Percentiles rank a stretch among this genome's conserved stretches.
phyloP scores from a whole-genome alignment of 2,888 invertebrate species.

The Anagyrus pseudococci region DNA sequence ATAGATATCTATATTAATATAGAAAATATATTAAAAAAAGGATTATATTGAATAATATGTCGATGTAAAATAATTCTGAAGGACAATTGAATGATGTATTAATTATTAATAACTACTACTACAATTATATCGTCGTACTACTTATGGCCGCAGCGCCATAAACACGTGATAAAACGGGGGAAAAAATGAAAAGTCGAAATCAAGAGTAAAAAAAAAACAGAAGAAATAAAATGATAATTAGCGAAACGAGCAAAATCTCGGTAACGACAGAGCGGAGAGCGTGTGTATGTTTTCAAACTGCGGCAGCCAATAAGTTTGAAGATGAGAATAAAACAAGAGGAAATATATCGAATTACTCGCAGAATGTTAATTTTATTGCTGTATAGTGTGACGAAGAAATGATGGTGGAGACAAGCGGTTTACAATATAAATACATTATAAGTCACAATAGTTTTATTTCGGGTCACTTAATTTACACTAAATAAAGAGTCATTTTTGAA shows the following conservation, averaged over 20 bases:
- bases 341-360: slow-evolving; percentile 24
- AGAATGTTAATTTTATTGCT: slow-evolving; percentile 36
- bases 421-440: slow-evolving; percentile 25
- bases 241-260: too few relatives aligned
- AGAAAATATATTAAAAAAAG: slow-evolving; percentile 58
- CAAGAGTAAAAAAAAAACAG: slow-evolving; percentile 27
- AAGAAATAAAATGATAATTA: too few relatives aligned
- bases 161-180: slow-evolving; percentile 35
- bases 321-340: slow-evolving; percentile 1
- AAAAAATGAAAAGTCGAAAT: slow-evolving; percentile 14
- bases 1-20: slow-evolving; percentile 60
- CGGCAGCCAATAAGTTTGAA: slow-evolving; percentile 33
- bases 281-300: slow-evolving; percentile 30
- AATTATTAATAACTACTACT: slow-evolving; percentile 35
- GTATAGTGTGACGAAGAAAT: slow-evolving; percentile 31
- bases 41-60: slow-evolving; percentile 61
- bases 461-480: slow-evolving; percentile 36
- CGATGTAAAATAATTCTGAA: slow-evolving; percentile 60
- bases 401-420: slow-evolving; percentile 26
- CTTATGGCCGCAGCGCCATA: slow-evolving; percentile 36
- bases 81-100: slow-evolving; percentile 50
- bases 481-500: slow-evolving; percentile 40
- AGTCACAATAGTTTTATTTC: slow-evolving; percentile 34
- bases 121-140: slow-evolving; percentile 36
- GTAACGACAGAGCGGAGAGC: slow-evolving; percentile 24